Conservation (phyloP, 2,888 invertebrate species). For the Yponomeuta cagnagella region DNA sequence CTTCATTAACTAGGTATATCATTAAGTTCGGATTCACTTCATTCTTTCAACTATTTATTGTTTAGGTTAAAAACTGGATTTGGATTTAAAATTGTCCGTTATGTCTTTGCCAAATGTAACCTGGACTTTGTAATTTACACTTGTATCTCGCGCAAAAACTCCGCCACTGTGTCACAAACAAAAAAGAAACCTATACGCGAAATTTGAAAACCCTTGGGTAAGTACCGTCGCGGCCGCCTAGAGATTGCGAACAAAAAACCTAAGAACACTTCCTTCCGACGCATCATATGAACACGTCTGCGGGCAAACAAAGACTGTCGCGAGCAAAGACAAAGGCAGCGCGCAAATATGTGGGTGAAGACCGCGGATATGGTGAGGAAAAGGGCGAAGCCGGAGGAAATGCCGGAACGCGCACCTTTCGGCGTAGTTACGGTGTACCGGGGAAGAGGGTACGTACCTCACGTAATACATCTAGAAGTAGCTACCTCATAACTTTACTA, state of each 20-base stretch:
- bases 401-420: slow-evolving; percentile 39
- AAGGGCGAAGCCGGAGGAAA: slow-evolving; percentile 28
- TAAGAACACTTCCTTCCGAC: slow-evolving; percentile 1
- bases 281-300: not conserved
- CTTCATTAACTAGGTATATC: too few species aligned
- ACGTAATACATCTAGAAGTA: not conserved
- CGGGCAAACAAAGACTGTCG: slow-evolving; percentile 15
- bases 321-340: not conserved
- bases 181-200: not conserved
- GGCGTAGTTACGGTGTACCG: slow-evolving; percentile 59
- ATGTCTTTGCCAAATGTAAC: too few species aligned
- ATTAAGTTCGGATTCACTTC: too few species aligned
- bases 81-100: too few species aligned
- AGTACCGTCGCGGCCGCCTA: slow-evolving; percentile 32
- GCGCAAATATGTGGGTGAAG: not conserved
- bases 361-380: slow-evolving; percentile 29
- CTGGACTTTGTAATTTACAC: too few species aligned
- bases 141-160: not conserved
- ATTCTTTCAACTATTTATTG: too few species aligned
- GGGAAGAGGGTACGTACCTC: slow-evolving; percentile 52
- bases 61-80: too few species aligned
- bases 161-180: not conserved
- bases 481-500: not conserved
- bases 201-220: not conserved
- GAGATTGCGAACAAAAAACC: slow-evolving; percentile 26